These are phyloP conservation scores for Cheilosia vulpina DNA, from an alignment of 2,888 invertebrate genomes.

Conservation along the genomic window DNA sequence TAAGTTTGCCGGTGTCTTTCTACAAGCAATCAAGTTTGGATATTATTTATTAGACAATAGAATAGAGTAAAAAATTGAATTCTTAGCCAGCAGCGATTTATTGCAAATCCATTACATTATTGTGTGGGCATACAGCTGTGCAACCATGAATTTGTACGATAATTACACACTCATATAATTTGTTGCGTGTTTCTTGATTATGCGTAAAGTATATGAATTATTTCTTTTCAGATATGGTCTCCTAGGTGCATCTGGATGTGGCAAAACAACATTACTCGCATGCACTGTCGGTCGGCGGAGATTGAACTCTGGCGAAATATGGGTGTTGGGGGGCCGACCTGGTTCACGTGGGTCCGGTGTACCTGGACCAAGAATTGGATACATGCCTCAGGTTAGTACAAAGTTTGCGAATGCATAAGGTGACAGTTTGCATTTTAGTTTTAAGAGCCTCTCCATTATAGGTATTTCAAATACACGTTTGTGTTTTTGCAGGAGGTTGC, in stretches of 20 bases:
- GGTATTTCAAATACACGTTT: conserved; percentile 19
- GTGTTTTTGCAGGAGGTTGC: conserved; percentile 86
- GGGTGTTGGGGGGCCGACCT: conserved; percentile 93
- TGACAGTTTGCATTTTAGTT: conserved; percentile 3
- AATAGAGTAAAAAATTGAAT: neutral
- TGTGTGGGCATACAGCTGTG: neutral
- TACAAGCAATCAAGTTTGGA: too few relatives aligned
- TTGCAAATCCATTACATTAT: neutral
- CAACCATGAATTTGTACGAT: neutral
- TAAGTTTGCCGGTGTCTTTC: too few relatives aligned
- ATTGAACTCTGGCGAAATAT: conserved; percentile 92
- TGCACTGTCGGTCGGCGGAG: conserved; percentile 93
- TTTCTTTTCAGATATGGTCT: conserved; percentile 90
- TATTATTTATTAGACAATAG: too few relatives aligned
- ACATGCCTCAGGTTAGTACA: conserved; percentile 91
- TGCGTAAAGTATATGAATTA: neutral
- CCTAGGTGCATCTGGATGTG: conserved; percentile 95
- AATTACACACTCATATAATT: neutral
- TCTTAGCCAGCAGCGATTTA: neutral
- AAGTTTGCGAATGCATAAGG: conserved; percentile 20
- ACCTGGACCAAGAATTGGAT: conserved; percentile 95
- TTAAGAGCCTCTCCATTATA: conserved; percentile 2
- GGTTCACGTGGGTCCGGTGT: conserved; percentile 93
- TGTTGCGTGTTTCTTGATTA: conserved; percentile 8
- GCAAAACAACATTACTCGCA: conserved; percentile 94